Base-by-base conservation (phyloP, 2,888 invertebrate genomes). In the Crepidodera aurea region DNA sequence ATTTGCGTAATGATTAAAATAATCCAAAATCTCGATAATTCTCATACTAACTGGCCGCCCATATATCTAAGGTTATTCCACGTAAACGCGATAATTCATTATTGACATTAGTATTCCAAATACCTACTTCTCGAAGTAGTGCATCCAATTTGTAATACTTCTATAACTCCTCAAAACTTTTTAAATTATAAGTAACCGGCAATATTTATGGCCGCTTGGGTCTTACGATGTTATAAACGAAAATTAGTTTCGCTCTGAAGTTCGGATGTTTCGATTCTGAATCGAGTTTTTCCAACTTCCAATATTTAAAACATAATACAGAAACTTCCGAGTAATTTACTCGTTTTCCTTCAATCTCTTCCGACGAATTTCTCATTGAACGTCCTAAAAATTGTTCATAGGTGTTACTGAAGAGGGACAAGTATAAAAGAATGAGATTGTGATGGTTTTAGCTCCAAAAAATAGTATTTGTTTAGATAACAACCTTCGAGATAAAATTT, bases 161-260 rank as follows among this genome's bases (percentile, higher is more conserved):
- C 25, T n/a, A 22, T 19, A 46, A 8, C 22, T 46, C 46, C n/a
- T 12, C 13, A 12, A 13, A 25, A 46, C 25, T 46, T 46, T 46
- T 46, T 22, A 46, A 46, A 46, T 46, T 46, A 46, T 25, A 46
- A 46, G 46, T 46, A 46, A 46, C 25, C 25, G 22, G 42, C 16
- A 13, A 25, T 46, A 46, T 46, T 46, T 46, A 46, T 46, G 19
- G 22, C 22, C 46, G 7, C 15, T 37, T 15, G 4, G 13, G 37
- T 13, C 15, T 37, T 37, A 37, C 15, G 4, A 37, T 12, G 37
- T 46, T 46, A 46, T 46, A 46, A 46, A 46, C 25, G 46, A 46
- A 46, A 46, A 46, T 46, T 46, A 46, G 46, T 50, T 32, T 50
- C 32, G n/a, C 44, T 22, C n/a, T 16, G 32, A 32, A 32, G 19